Conservation (phyloP, 2,888 invertebrate species). For the Melanostoma mellinum region DNA sequence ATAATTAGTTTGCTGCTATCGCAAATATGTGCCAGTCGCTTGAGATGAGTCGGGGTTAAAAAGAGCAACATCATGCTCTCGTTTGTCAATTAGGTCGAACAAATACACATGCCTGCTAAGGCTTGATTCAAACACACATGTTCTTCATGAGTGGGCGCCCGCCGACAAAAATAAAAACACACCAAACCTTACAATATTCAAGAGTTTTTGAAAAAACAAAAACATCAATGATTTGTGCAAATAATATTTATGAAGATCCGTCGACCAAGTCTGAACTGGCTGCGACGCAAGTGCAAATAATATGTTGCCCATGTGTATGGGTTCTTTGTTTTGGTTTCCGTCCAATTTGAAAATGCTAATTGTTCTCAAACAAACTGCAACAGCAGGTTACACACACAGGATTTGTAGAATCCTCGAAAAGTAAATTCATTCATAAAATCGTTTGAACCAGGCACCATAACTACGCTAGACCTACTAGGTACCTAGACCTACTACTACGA, state of each 20-base stretch:
- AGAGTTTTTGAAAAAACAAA: slow-evolving; percentile 17
- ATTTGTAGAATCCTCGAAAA: not conserved
- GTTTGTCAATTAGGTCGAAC: slow-evolving; percentile 42
- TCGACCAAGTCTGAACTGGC: not conserved
- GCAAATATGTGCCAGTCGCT: slow-evolving; percentile 46
- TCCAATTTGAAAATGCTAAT: slow-evolving; percentile 51
- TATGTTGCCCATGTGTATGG: slow-evolving; percentile 60
- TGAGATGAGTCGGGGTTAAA: slow-evolving; percentile 31
- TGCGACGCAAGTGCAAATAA: slow-evolving; percentile 64
- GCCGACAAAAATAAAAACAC: not conserved
- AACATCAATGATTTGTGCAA: slow-evolving; percentile 58
- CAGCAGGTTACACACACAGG: slow-evolving; percentile 40
- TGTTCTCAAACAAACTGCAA: slow-evolving; percentile 26
- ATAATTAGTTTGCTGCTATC: slow-evolving; percentile 62
- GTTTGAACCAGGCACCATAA: not conserved
- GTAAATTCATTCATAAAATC: slow-evolving; percentile 55
- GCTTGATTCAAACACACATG: slow-evolving; percentile 11
- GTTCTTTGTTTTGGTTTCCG: slow-evolving; percentile 42
- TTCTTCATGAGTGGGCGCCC: slow-evolving; percentile 15
- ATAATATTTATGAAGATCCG: slow-evolving; percentile 20
- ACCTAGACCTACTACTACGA: not conserved
- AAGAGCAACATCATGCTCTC: slow-evolving; percentile 32
- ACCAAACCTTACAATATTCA: not conserved
- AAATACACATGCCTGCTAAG: not conserved
- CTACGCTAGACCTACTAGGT: not conserved